phyloP scores from a whole-genome alignment of 2,888 invertebrate genomes.

The Zaprionus lineosus region DNA sequence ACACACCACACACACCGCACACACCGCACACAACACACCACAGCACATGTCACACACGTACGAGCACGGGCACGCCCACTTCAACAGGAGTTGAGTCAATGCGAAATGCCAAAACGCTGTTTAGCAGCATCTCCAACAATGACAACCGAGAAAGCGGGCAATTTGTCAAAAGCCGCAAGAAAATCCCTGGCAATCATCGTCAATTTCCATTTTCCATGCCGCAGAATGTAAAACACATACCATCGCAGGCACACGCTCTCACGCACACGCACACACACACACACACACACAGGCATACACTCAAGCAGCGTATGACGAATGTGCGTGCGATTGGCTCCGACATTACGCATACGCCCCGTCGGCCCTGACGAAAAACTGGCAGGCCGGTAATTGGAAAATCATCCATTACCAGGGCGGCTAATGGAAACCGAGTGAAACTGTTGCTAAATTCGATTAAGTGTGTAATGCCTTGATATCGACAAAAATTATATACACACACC shows the following conservation, averaged over 20 bases:
- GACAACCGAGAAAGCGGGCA: conserved; percentile 60
- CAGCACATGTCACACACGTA: conserved; percentile 4
- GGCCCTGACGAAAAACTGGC: conserved; percentile 32
- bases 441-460: conserved; percentile 72
- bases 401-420: conserved; percentile 70
- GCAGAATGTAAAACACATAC: conserved; percentile 12
- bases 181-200: conserved; percentile 60
- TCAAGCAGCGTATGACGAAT: conserved; percentile 56
- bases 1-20: conserved; percentile 10
- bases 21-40: conserved; percentile 8
- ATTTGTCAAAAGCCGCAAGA: conserved; percentile 67
- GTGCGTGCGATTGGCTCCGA: conserved; percentile 59
- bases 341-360: conserved; percentile 57
- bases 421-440: conserved; percentile 68
- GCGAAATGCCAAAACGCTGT: conserved; percentile 57
- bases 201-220: conserved; percentile 63
- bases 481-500: conserved; percentile 20
- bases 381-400: conserved; percentile 75
- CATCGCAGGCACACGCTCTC: not conserved
- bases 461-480: conserved; percentile 59
- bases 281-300: conserved; percentile 1
- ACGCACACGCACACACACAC: conserved; percentile 1
- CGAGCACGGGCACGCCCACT: conserved; percentile 11
- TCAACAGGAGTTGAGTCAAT: conserved; percentile 44
- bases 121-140: conserved; percentile 48